phyloP scores from a whole-genome alignment of 2,888 invertebrate species.

The Brenthis hecate region DNA sequence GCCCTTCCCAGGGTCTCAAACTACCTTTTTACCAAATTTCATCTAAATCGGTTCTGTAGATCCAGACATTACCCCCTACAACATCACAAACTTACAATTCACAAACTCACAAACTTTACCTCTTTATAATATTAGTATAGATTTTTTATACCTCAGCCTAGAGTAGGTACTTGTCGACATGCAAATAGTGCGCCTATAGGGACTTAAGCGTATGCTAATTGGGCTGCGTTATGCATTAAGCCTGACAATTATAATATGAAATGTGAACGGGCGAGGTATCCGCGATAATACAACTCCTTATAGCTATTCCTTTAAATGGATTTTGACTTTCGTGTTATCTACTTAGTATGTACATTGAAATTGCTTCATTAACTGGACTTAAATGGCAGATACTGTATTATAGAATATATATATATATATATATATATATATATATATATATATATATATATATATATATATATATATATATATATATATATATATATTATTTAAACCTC shows the following conservation, averaged over 20 bases:
- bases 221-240: constrained; percentile 27
- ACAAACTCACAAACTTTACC: too few species aligned
- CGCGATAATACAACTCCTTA: constrained; percentile 14
- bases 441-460: too few species aligned
- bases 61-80: too few species aligned
- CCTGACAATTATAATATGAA: constrained; percentile 35
- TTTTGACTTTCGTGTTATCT: not conserved
- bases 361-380: not conserved
- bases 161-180: constrained; percentile 29
- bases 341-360: not conserved
- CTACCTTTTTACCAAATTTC: too few species aligned
- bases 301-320: constrained; percentile 17
- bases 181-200: constrained; percentile 36
- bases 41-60: too few species aligned
- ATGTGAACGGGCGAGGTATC: constrained; percentile 17
- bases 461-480: too few species aligned
- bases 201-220: constrained; percentile 38
- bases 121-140: too few species aligned
- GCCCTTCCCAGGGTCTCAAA: too few species aligned
- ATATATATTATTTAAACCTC: too few species aligned
- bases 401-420: too few species aligned
- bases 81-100: too few species aligned
- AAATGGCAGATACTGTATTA: not conserved
- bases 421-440: too few species aligned
- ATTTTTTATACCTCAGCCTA: not conserved